Evolutionary conservation across 2,888 invertebrate species (phyloP).

Genomic region (Belgica antarctica): DNA sequence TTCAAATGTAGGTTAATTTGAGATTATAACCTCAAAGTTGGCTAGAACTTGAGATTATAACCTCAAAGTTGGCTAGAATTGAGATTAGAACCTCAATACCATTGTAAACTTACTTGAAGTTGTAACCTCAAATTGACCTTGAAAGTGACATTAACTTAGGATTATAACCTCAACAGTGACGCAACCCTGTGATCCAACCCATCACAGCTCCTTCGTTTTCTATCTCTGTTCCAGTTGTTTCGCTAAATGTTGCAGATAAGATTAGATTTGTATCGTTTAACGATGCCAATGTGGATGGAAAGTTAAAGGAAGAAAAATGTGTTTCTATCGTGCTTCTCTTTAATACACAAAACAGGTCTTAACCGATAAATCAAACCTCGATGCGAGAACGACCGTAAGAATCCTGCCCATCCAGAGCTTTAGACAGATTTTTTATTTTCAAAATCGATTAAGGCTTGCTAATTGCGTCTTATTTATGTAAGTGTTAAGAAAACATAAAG

Average conservation of each 20-base stretch:
- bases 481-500: neutral
- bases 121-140: no score
- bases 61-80: no score
- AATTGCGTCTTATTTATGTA: neutral
- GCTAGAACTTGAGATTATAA: no score
- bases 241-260: conserved; percentile 9
- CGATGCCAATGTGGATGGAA: conserved; percentile 8
- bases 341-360: conserved; percentile 16
- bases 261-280: conserved; percentile 18
- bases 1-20: no score
- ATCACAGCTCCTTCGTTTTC: neutral
- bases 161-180: no score
- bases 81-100: no score
- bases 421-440: conserved; percentile 17
- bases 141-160: no score
- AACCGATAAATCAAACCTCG: conserved; percentile 3
- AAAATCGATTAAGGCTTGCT: conserved; percentile 18
- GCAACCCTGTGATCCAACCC: no score
- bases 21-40: no score
- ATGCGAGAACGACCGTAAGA: neutral
- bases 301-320: neutral
- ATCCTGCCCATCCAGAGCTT: conserved; percentile 24
- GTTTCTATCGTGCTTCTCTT: conserved; percentile 14
- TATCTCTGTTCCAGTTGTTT: neutral
- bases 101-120: no score